Percentiles rank a stretch among this genome's conserved stretches.
These are phyloP conservation scores for Cirrhinus molitorella DNA, from an alignment of 2,797 vertebrate genomes.

Conservation along the genomic window DNA sequence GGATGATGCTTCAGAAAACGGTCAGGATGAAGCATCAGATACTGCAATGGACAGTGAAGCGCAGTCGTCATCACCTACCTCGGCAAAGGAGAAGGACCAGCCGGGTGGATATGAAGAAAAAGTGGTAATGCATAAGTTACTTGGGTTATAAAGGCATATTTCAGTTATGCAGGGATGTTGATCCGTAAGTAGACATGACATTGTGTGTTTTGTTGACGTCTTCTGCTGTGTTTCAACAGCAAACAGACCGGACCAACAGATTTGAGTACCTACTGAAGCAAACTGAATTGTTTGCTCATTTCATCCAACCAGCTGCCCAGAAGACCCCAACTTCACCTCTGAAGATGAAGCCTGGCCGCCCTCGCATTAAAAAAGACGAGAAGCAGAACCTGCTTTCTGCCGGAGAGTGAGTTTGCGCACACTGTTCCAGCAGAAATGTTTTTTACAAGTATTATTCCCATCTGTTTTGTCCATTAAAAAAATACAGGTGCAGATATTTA, in stretches of 20 bases:
- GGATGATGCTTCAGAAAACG: conserved; percentile 67
- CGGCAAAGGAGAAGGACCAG: conserved; percentile 82
- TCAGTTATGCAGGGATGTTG: neutral
- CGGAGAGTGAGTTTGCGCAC: conserved; percentile 89
- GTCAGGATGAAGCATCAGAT: conserved; percentile 76
- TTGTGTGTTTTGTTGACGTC: neutral
- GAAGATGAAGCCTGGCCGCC: conserved; percentile 99
- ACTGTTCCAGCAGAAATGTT: neutral
- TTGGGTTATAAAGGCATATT: neutral
- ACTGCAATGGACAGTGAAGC: conserved; percentile 78
- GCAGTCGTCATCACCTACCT: conserved; percentile 82
- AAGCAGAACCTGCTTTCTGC: conserved; percentile 95
- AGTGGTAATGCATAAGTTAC: conserved; percentile 82
- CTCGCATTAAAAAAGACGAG: conserved; percentile 96
- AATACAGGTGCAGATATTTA: neutral
- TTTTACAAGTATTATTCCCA: neutral
- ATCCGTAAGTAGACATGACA: neutral
- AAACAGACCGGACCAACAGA: conserved; percentile 97
- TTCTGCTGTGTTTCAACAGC: conserved; percentile 71
- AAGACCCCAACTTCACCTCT: conserved; percentile 98
- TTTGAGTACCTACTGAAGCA: conserved; percentile 99
- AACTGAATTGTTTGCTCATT: conserved; percentile 98
- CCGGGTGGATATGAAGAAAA: conserved; percentile 93
- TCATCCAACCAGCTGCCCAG: conserved; percentile 98
- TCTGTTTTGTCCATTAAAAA: neutral